Conservation (phyloP, 2,888 invertebrate species). For the Torymus auratus region DNA sequence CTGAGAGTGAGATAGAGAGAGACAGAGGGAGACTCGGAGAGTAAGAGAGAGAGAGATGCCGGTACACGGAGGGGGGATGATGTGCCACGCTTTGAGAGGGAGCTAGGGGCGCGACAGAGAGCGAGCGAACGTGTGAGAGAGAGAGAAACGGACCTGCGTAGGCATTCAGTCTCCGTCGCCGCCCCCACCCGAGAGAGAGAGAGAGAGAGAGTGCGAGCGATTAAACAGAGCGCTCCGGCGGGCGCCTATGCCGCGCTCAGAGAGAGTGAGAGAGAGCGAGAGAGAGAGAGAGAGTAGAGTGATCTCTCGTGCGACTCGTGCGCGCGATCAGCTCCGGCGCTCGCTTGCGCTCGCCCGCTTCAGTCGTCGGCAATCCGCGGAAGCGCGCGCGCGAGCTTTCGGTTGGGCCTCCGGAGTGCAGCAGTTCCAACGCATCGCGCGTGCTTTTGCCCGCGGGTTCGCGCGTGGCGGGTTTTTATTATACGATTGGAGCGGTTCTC, state of each 20-base stretch:
- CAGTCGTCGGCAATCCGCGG: constrained; percentile 37
- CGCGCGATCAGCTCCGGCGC: constrained; percentile 41
- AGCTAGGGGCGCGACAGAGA: background rate
- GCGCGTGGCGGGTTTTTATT: too few relatives aligned
- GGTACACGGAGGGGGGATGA: background rate
- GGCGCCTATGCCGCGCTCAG: background rate
- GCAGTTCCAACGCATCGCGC: too few relatives aligned
- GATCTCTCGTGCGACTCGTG: constrained; percentile 40
- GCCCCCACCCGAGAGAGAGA: too few relatives aligned
- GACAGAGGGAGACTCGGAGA: background rate
- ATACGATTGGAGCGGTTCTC: too few relatives aligned
- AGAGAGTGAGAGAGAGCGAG: background rate
- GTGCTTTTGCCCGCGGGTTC: too few relatives aligned
- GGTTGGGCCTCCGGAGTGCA: background rate
- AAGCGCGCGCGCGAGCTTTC: constrained; percentile 6
- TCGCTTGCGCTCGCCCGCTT: constrained; percentile 13
- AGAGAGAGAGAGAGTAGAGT: constrained; percentile 19
- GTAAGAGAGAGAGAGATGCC: constrained; percentile 20
- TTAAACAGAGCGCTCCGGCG: constrained; percentile 12
- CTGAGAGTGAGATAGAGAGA: background rate
- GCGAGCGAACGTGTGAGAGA: background rate
- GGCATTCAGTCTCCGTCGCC: too few relatives aligned
- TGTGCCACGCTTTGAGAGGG: too few relatives aligned
- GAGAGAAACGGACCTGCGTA: background rate
- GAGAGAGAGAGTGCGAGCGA: constrained; percentile 9